These are phyloP conservation scores for Probaryconus sp. DNA, from an alignment of 1,140 invertebrate genomes.

Conservation along the genomic window DNA sequence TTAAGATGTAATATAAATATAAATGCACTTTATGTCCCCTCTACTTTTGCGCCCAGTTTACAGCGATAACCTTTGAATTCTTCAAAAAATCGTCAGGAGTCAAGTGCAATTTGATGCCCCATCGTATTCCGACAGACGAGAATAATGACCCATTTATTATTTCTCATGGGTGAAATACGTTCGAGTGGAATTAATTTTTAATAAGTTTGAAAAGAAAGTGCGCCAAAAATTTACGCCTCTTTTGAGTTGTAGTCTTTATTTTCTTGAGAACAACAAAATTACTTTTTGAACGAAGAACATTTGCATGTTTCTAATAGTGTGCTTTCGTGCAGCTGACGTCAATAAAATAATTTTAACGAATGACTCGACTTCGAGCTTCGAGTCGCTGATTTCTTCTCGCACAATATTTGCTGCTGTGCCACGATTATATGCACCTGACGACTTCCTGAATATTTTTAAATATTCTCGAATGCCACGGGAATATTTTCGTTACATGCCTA, in stretches of 20 bases:
- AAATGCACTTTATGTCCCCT: too few species aligned
- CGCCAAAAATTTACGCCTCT: conserved; percentile 26
- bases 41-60: conserved; percentile 4
- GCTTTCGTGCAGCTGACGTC: conserved; percentile 65
- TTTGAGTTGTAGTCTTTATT: conserved; percentile 21
- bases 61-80: conserved; percentile 15
- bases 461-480: too few species aligned
- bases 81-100: conserved; percentile 29
- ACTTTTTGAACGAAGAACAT: conserved; percentile 42
- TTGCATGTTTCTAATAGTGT: conserved; percentile 61
- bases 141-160: conserved; percentile 42
- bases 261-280: conserved; percentile 27
- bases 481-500: too few species aligned
- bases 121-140: too few species aligned
- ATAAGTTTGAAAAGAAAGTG: conserved; percentile 15
- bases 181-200: conserved; percentile 23
- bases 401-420: conserved; percentile 63
- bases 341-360: conserved; percentile 68
- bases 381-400: conserved; percentile 57
- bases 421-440: conserved; percentile 49
- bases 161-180: conserved; percentile 29
- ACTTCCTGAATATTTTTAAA: conserved; percentile 47
- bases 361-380: conserved; percentile 52
- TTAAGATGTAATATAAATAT: too few species aligned
- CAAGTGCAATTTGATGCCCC: conserved; percentile 25